A percentile compares a stretch with the other conserved stretches of the same genome.
phyloP scores from a whole-genome alignment of 2,113 vertebrate species.

The Chlorodrepanis virens region DNA sequence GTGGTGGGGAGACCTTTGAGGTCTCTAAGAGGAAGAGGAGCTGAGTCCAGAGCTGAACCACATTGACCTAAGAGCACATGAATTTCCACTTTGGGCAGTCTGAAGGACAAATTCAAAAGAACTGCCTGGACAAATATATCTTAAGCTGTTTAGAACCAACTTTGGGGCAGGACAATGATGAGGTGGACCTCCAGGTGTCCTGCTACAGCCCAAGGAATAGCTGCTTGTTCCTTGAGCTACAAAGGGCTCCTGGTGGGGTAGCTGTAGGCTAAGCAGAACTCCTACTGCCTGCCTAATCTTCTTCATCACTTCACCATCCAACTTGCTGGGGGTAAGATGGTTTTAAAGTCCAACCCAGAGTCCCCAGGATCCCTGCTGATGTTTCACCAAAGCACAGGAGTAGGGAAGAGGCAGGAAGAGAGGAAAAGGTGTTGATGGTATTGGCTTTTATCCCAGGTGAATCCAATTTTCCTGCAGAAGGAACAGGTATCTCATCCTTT shows the following conservation, averaged over 20 bases:
- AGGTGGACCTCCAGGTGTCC: background rate
- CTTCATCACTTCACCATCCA: background rate
- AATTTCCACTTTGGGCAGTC: background rate
- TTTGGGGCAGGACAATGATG: background rate
- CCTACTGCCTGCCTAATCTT: background rate
- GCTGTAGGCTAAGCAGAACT: background rate
- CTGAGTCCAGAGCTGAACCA: background rate
- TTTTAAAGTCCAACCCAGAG: background rate
- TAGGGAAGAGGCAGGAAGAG: background rate
- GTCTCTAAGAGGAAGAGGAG: background rate
- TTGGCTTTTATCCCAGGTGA: background rate
- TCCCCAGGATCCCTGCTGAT: background rate
- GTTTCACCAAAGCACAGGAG: background rate
- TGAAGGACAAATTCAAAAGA: background rate
- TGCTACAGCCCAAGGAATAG: background rate
- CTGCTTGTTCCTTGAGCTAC: background rate
- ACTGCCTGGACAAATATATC: background rate
- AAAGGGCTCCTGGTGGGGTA: background rate
- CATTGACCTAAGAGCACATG: background rate
- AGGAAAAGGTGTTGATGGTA: background rate
- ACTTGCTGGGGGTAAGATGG: background rate
- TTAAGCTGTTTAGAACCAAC: background rate
- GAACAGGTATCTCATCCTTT: background rate
- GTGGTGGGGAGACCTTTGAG: fast-evolving
- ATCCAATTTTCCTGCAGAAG: background rate